Base-by-base conservation (phyloP, 2,888 invertebrate species). In the Cheilosia grossa region DNA sequence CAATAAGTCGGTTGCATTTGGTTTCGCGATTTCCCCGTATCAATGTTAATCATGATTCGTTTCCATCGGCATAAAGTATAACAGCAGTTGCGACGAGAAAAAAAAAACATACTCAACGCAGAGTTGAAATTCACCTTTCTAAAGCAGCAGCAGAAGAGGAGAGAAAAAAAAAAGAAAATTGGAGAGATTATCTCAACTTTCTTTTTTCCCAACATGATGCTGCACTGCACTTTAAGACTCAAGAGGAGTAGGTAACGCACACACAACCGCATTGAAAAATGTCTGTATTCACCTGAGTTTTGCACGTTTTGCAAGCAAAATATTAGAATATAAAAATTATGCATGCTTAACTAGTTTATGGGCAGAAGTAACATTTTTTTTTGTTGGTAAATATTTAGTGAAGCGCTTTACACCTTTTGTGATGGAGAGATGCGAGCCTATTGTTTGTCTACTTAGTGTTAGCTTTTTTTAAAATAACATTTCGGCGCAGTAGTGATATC, bases 121-220 rank as follows among this genome's bases (percentile, higher is more conserved):
- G 70, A 85, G 70, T 81, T 81, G 85, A 75, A 81, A 85, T 75
- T 75, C 81, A 81, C 85, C 85, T 85, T 85, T 85, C 85, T 85
- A 85, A 83, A 80, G 59, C 30, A 47, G 49, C 74, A 58, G 42
- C 49, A 37, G 21, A 47, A 17, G 40, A 58, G 49, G 58, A 37
- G 58, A 27, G 21, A 47, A 17, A 33, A 58, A 37, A 33, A 37
- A 37, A 37, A 69, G 75, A 85, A 83, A 85, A 73, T 42, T 66
- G 6, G 47, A 53, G 37, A 85, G 64, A 64, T 73, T 56, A 70
- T 61, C 40, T 75, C n/a, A 75, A 80, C 81, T 75, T 81, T 85
- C 81, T 75, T 81, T 80, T 54, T 80, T 75, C 53, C 27, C 19
- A 37, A 61, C 58, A 64, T 17, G 59, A 53, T 69, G 70, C 42